These are phyloP conservation scores for Cryptophagus acutangulus DNA, from an alignment of 2,888 invertebrate species.

Conservation along the genomic window DNA sequence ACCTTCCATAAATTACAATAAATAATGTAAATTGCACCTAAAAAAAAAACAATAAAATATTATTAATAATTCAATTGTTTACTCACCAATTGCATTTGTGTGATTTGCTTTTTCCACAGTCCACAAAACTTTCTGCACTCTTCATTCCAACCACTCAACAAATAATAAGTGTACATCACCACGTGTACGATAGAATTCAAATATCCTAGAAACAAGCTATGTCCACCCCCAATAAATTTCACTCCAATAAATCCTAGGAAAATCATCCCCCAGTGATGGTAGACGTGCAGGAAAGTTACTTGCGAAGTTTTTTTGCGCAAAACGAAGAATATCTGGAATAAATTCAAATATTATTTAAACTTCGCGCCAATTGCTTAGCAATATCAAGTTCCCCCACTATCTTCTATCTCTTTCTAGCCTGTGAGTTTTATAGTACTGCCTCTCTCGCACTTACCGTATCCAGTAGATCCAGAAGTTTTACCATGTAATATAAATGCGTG, in stretches of 20 bases:
- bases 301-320: constrained; percentile 77
- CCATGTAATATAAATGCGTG: constrained; percentile 64
- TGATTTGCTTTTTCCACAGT: constrained; percentile 84
- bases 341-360: too few species aligned
- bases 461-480: constrained; percentile 67
- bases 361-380: constrained; percentile 5
- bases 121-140: constrained; percentile 59
- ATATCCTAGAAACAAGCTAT: constrained; percentile 56
- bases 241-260: constrained; percentile 57
- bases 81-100: constrained; percentile 73
- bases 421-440: too few species aligned
- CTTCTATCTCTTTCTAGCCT: too few species aligned
- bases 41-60: constrained; percentile 30
- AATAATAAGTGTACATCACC: constrained; percentile 80
- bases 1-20: constrained; percentile 51
- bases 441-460: constrained; percentile 59
- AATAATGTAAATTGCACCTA: constrained; percentile 62
- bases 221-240: constrained; percentile 65
- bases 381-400: too few species aligned
- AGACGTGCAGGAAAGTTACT: constrained; percentile 78
- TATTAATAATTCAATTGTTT: constrained; percentile 4
- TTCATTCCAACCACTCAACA: constrained; percentile 67
- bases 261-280: constrained; percentile 82
- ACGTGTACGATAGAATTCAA: constrained; percentile 72
- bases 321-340: constrained; percentile 69